Conservation (phyloP, 2,797 vertebrate genomes). For the Kryptolebias ocellatus region DNA sequence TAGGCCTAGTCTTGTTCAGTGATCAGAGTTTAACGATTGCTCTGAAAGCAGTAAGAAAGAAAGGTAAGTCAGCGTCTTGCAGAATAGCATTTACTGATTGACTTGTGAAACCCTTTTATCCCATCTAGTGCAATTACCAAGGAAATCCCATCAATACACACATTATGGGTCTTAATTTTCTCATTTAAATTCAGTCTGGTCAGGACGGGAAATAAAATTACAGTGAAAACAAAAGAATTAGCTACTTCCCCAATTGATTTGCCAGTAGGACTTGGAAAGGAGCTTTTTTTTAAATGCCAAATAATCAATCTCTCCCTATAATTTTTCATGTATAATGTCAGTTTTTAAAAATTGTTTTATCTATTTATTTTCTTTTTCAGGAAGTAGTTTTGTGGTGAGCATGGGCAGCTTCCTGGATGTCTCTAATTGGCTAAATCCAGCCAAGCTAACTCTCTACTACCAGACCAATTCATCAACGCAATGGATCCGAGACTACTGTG, state of each 20-base stretch:
- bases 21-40: constrained; percentile 77
- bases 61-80: constrained; percentile 64
- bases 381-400: constrained; percentile 97
- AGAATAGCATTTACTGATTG: constrained; percentile 67
- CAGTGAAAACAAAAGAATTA: constrained; percentile 60
- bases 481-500: constrained; percentile 94
- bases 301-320: neutral
- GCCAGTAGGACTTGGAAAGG: constrained; percentile 14
- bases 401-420: constrained; percentile 96
- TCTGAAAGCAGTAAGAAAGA: constrained; percentile 69
- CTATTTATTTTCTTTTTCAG: constrained; percentile 70
- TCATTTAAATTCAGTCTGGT: constrained; percentile 70
- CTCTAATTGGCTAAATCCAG: constrained; percentile 97
- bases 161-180: constrained; percentile 73
- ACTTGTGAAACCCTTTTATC: constrained; percentile 69
- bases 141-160: constrained; percentile 69
- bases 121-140: constrained; percentile 68
- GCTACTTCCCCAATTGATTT: constrained; percentile 49
- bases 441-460: constrained; percentile 94
- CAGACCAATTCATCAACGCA: constrained; percentile 94
- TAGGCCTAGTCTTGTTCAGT: constrained; percentile 77
- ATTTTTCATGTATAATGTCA: neutral
- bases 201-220: constrained; percentile 58
- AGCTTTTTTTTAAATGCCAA: constrained; percentile 19
- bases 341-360: neutral